Conservation (phyloP, 2,888 invertebrate species). For the Microplitis deprimator region DNA sequence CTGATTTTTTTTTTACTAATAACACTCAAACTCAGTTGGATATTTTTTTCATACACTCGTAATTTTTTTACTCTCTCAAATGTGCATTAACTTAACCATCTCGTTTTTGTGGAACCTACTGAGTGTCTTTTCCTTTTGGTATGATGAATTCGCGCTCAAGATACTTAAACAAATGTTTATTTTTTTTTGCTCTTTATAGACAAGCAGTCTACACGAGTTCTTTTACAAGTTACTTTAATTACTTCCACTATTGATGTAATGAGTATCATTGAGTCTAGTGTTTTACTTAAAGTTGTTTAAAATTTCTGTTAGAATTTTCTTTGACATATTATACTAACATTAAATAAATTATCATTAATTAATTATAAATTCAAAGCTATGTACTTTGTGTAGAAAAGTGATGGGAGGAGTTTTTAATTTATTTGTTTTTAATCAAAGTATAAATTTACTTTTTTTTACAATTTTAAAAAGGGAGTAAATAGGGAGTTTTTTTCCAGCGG, state of each 20-base stretch:
- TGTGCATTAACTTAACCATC: background rate
- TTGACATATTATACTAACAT: too few relatives aligned
- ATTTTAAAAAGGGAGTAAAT: too few relatives aligned
- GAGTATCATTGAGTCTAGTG: conserved; percentile 20
- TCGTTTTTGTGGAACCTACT: background rate
- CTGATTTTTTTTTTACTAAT: background rate
- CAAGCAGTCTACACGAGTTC: background rate
- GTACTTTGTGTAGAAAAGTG: too few relatives aligned
- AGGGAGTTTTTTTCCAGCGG: too few relatives aligned
- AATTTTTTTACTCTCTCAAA: background rate
- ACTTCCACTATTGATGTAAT: conserved; percentile 24
- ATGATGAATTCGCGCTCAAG: background rate
- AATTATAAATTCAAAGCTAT: too few relatives aligned
- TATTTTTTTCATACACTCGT: background rate
- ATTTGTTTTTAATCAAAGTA: too few relatives aligned
- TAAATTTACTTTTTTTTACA: too few relatives aligned
- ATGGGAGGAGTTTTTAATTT: too few relatives aligned
- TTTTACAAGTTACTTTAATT: conserved; percentile 19
- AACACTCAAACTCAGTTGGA: background rate
- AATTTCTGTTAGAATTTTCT: too few relatives aligned
- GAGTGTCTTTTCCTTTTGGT: background rate
- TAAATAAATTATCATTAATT: too few relatives aligned
- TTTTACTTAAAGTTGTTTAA: background rate
- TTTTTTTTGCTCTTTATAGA: background rate
- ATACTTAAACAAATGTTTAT: conserved; percentile 2